Evolutionary conservation across 2,797 vertebrate species (phyloP).

Genomic region (Apogon hyalosoma): DNA sequence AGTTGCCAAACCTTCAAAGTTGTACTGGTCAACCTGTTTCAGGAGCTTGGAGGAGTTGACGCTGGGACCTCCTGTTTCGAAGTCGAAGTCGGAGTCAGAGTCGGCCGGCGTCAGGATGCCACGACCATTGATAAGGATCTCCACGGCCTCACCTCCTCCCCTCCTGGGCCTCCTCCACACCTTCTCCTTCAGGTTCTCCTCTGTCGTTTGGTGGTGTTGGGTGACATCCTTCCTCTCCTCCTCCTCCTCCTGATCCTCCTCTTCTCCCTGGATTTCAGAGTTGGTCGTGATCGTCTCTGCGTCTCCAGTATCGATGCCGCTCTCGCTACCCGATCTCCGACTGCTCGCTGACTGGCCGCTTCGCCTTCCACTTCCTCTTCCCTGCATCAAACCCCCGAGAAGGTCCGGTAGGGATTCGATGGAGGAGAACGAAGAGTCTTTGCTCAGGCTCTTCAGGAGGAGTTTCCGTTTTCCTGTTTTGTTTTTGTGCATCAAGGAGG

Average conservation of each 20-base stretch:
- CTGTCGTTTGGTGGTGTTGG: constrained; percentile 28
- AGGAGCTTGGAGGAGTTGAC: constrained; percentile 8
- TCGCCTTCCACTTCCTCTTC: constrained; percentile 54
- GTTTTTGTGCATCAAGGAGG: constrained; percentile 56
- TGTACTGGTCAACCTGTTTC: neutral
- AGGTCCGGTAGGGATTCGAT: constrained; percentile 92
- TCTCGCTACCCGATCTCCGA: constrained; percentile 91
- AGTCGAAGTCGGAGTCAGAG: constrained; percentile 70
- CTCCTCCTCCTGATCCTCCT: constrained; percentile 47
- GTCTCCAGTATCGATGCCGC: constrained; percentile 91
- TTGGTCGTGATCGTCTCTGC: constrained; percentile 84
- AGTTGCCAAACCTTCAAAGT: constrained; percentile 17
- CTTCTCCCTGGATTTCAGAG: constrained; percentile 85
- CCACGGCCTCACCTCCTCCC: constrained; percentile 65
- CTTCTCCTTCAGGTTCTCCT: constrained; percentile 63
- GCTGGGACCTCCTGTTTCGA: constrained; percentile 22
- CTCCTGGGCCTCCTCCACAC: constrained; percentile 55
- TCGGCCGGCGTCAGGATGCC: constrained; percentile 70
- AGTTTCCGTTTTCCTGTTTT: constrained; percentile 68
- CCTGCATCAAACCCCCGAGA: constrained; percentile 76
- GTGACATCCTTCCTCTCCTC: constrained; percentile 6
- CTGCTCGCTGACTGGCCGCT: constrained; percentile 75
- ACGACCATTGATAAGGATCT: constrained; percentile 70
- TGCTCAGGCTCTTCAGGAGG: constrained; percentile 89
- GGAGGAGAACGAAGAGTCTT: constrained; percentile 94